Conservation (phyloP, 37 sponge, comb jelly and placozoan genomes). For the Spongilla lacustris region DNA sequence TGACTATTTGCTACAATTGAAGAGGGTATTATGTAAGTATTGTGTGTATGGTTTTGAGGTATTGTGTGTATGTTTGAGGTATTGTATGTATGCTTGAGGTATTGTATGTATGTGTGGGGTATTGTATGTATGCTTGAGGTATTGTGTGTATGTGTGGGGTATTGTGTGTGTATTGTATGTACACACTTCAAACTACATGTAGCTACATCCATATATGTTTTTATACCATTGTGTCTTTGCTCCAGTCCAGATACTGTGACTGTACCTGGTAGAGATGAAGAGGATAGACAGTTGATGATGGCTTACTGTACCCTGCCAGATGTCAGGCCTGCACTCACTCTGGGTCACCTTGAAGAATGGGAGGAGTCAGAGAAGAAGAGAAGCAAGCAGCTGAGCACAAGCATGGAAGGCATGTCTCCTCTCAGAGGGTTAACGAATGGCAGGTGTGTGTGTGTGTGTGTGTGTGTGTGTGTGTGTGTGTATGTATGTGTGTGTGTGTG, state of each 20-base stretch:
- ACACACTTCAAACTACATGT: not conserved
- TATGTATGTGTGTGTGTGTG: not conserved
- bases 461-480: not conserved
- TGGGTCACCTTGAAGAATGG: not conserved
- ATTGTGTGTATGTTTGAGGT: not conserved
- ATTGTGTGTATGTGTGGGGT: too few relatives aligned
- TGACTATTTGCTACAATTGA: too few relatives aligned
- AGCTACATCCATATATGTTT: not conserved
- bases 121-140: not conserved
- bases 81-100: not conserved
- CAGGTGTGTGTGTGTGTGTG: not conserved
- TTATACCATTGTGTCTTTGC: not conserved
- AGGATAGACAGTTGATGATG: not conserved
- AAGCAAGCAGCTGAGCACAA: not conserved
- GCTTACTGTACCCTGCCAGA: not conserved
- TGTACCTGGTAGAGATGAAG: not conserved
- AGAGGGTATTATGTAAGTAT: too few relatives aligned
- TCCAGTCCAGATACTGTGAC: not conserved
- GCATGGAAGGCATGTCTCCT: not conserved
- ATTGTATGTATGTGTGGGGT: too few relatives aligned
- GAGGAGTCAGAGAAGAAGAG: not conserved
- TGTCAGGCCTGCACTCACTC: not conserved
- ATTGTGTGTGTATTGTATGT: not conserved
- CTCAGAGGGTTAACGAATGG: not conserved
- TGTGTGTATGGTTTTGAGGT: too few relatives aligned